A percentile compares a stretch with the other conserved stretches of the same genome.
Conservation (phyloP, 2,113 vertebrate species). For the Grallaria varia region DNA sequence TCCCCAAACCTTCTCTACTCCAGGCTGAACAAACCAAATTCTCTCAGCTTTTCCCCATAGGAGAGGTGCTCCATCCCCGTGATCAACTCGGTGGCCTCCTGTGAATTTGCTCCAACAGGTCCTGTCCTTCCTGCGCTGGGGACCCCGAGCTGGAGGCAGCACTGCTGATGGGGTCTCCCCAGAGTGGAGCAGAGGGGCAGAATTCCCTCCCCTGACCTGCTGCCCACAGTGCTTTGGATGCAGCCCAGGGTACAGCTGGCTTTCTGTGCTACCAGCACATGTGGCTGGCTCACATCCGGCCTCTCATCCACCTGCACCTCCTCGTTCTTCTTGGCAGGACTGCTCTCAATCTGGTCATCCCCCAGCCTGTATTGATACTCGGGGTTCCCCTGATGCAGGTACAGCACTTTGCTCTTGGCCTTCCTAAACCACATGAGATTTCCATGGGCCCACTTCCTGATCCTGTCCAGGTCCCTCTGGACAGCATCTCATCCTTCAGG, state of each 20-base stretch:
- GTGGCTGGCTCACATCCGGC: not conserved
- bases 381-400: not conserved
- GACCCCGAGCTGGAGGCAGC: not conserved
- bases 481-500: not conserved
- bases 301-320: not conserved
- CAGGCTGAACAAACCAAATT: not conserved
- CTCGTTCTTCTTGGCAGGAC: not conserved
- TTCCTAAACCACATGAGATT: not conserved
- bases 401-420: not conserved
- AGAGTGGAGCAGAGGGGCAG: not conserved
- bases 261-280: not conserved
- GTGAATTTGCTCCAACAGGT: rapidly evolving
- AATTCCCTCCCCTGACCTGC: not conserved
- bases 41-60: not conserved
- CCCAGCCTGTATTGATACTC: rapidly evolving
- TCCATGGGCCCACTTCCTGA: too few species aligned
- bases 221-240: not conserved
- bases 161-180: not conserved
- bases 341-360: not conserved
- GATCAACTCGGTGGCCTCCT: not conserved
- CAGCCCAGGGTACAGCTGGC: not conserved
- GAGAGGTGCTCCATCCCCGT: not conserved
- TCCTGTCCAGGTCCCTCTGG: not conserved
- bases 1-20: not conserved
- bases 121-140: not conserved